These are phyloP conservation scores for Xestobium rufovillosum DNA, from an alignment of 2,888 invertebrate genomes.

Conservation along the genomic window DNA sequence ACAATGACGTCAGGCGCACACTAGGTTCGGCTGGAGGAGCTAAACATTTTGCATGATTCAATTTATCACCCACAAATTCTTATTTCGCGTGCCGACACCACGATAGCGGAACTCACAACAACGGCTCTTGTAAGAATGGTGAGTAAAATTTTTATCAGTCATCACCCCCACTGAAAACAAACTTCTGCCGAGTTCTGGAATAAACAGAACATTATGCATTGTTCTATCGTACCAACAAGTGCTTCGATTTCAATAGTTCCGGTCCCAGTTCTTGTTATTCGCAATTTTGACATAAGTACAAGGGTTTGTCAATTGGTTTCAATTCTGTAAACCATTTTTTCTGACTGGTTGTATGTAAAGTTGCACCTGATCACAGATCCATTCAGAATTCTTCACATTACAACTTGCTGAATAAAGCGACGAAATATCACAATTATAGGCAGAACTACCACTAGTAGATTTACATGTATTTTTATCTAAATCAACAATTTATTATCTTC, in stretches of 20 bases:
- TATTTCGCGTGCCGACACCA: conserved; percentile 11
- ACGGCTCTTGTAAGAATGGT: conserved; percentile 9
- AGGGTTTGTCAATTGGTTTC: conserved; percentile 8
- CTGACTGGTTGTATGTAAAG: conserved; percentile 22
- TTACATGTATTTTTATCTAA: neutral
- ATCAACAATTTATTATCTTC: conserved; percentile 13
- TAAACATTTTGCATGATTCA: neutral
- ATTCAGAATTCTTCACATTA: conserved; percentile 16
- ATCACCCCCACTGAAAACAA: conserved; percentile 17
- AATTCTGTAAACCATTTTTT: conserved; percentile 19
- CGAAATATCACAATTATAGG: conserved; percentile 17
- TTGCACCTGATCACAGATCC: conserved; percentile 26
- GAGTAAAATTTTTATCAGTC: conserved; percentile 16
- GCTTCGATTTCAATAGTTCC: conserved; percentile 12
- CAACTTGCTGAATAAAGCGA: conserved; percentile 12
- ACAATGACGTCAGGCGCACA: neutral
- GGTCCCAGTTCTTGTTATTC: conserved; percentile 9
- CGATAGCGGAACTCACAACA: conserved; percentile 15
- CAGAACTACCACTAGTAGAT: too few relatives aligned
- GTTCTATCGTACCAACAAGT: conserved; percentile 9
- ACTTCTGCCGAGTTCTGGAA: conserved; percentile 14
- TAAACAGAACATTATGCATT: conserved; percentile 14
- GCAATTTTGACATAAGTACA: conserved; percentile 13
- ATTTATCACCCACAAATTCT: conserved; percentile 16
- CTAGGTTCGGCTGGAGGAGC: neutral